These are phyloP conservation scores for Varecia variegata DNA, from an alignment of 2,797 vertebrate species.

Conservation along the genomic window DNA sequence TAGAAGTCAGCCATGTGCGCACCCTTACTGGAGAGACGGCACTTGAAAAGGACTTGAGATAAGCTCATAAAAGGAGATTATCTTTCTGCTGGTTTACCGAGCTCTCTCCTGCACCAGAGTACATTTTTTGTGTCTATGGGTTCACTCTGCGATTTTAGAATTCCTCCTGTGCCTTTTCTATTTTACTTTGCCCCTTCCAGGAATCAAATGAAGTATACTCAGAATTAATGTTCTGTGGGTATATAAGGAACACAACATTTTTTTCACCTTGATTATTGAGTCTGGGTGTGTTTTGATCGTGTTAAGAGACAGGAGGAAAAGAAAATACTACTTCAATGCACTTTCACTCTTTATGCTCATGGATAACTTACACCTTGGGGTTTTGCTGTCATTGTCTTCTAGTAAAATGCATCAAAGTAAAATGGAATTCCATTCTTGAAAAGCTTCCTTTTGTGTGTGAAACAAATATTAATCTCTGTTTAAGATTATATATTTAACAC, in stretches of 20 bases:
- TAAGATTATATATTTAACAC: background rate
- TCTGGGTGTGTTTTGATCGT: background rate
- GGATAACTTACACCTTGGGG: background rate
- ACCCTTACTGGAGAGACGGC: background rate
- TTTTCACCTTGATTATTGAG: background rate
- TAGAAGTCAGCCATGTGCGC: background rate
- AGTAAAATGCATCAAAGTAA: background rate
- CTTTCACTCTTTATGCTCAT: background rate
- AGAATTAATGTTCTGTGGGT: background rate
- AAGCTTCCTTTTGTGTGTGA: background rate
- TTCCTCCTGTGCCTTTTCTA: background rate
- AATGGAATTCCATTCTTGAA: background rate
- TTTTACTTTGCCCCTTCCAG: background rate
- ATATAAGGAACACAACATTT: background rate
- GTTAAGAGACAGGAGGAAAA: background rate
- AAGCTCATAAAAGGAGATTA: slow-evolving; percentile 51
- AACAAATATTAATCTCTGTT: background rate
- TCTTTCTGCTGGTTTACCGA: background rate
- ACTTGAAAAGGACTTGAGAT: slow-evolving; percentile 65
- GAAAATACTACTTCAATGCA: background rate
- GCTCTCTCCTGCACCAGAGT: background rate
- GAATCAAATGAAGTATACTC: background rate
- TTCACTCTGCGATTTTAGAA: background rate
- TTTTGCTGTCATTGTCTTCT: background rate
- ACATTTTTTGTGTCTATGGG: background rate